Evolutionary conservation across 2,888 invertebrate genomes (phyloP), one percentile per base, ranked within the genome.

Genomic region (Apantesis nais): DNA sequence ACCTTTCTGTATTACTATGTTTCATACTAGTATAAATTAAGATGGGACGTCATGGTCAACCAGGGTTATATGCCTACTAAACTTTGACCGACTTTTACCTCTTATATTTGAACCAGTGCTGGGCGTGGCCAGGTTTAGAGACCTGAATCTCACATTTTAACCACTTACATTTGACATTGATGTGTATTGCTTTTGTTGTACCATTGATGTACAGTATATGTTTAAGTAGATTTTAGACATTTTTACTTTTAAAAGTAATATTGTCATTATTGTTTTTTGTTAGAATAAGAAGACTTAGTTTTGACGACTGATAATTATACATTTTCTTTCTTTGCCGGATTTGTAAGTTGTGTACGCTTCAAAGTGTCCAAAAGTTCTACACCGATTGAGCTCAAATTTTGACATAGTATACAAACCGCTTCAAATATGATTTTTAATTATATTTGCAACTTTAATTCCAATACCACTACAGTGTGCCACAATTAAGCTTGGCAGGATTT

Each of bases 161-260:
- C 8, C 37, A 52, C n/a, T 65, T 48, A 31, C 31, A 34, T 22
- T 65, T 52, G 64, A 65, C 64, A n/a, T 48, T 29, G 62, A 25
- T 29, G 44, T 48, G 29, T 48, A 25, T 19, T 66, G 37, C n/a
- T 34, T 66, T 52, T 37, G 65, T 34, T 44, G 37, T 66, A 52
- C 4, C 34, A 66, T n/a, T n/a, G 29, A 5, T 48, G 22, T 64
- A 22, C 22, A 48, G 31, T 65, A 52, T 11, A 22, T 52, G n/a
- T n/a, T n/a, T n/a, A 34, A 22, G 19, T 55, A 55, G 34, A n/a
- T 37, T 58, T 31, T 25, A 66, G 37, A 25, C 37, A 31, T 55
- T 65, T 55, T 66, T 65, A 41, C n/a, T 31, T 63, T 63, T 63
- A 29, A 22, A 19, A 31, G 9, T 19, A 29, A 55, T 55, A 55